These are phyloP conservation scores for Anthophora plumipes DNA, from an alignment of 2,888 invertebrate genomes.

Conservation along the genomic window DNA sequence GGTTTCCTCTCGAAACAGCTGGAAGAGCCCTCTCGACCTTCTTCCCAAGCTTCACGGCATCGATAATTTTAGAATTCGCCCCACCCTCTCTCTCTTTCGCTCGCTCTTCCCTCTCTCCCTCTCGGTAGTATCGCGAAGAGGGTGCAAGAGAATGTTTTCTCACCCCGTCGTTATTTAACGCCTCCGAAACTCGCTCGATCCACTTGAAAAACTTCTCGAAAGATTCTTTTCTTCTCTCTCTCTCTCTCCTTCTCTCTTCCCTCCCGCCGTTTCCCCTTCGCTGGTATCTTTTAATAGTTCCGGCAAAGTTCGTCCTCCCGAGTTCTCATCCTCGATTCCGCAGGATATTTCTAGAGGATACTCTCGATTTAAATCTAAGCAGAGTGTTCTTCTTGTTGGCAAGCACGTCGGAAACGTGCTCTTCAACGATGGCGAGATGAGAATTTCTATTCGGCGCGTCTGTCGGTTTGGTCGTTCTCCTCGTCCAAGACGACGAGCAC, in stretches of 20 bases:
- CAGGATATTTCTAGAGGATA: slow-evolving; percentile 54
- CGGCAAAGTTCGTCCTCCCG: not conserved
- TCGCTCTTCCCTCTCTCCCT: not conserved
- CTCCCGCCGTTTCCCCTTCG: too few relatives aligned
- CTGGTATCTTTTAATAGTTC: slow-evolving; percentile 10
- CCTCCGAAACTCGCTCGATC: not conserved
- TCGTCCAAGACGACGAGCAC: slow-evolving; percentile 13
- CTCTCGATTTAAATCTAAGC: slow-evolving; percentile 69
- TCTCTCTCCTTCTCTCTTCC: too few relatives aligned
- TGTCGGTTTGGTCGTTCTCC: not conserved
- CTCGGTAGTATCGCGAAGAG: too few relatives aligned
- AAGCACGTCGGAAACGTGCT: slow-evolving; percentile 43
- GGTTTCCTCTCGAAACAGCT: slow-evolving; percentile 9
- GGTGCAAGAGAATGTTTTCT: not conserved
- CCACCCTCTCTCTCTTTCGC: too few relatives aligned
- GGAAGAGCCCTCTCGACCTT: slow-evolving; percentile 13
- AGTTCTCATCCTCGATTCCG: slow-evolving; percentile 43
- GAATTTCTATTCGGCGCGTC: slow-evolving; percentile 23
- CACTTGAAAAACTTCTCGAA: not conserved
- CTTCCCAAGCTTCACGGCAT: slow-evolving; percentile 5
- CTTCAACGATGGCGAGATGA: slow-evolving; percentile 24
- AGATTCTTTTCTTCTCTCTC: not conserved
- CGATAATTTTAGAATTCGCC: slow-evolving; percentile 28
- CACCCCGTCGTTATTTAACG: not conserved
- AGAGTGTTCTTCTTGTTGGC: slow-evolving; percentile 55